Evolutionary conservation across 2,888 invertebrate species (phyloP), one percentile per base, ranked within the genome.

Genomic region (Fragum sueziense): DNA sequence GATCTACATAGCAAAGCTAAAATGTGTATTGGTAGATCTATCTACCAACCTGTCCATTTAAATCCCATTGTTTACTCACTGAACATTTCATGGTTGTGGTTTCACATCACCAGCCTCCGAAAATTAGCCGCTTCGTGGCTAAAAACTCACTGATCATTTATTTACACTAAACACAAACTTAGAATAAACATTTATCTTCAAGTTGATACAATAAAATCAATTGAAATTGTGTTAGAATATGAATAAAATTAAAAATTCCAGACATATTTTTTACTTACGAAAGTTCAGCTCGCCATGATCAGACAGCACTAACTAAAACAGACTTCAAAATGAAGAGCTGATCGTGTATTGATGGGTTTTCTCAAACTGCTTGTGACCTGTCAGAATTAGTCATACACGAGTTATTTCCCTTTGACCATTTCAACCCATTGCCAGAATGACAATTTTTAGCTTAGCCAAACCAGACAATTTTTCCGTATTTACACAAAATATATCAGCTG

Each of bases 251-350:
- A 33, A 27, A 74, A 70, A 79, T 79, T 54, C 65, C 74, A 72
- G 20, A 62, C 74, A 79, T 79, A 65, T 74, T 68, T 74, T n/a
- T 51, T 70, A 85, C 86, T 87, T 76, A 86, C 86, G 86, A 87
- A 87, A 84, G 81, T 85, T 84, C 82, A 86, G 79, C 85, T 85
- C 83, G 85, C 86, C 85, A 84, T 84, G 74, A 83, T 84, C 85
- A 76, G 84, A 84, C 84, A 86, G 84, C 85, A 82, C 84, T 80
- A 76, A 74, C 74, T 67, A 47, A 47, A 47, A 20, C 3, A n/a
- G 47, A 47, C 47, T 47, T 14, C 47, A 47, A 4, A 47, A 47
- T 47, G 47, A 47, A 47, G 47, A 47, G 47, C 47, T n/a, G 47
- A 47, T 47, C 14, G 47, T 47, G 47, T 47, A 47, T 52, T 25